These are phyloP conservation scores for Macrotis lagotis DNA, from an alignment of 2,113 vertebrate species.

Conservation along the genomic window DNA sequence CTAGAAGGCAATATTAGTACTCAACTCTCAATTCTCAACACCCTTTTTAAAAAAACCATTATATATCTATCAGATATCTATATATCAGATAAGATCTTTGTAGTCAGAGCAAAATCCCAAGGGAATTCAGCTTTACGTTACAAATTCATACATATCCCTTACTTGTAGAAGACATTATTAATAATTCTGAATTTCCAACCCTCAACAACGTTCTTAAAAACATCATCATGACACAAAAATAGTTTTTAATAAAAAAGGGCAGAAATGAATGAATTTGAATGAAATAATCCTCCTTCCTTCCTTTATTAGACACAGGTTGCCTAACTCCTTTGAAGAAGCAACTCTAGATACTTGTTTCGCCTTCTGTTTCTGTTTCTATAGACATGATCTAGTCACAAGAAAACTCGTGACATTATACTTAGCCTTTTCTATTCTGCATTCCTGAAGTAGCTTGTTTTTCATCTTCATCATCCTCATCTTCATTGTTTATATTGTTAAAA, in stretches of 20 bases:
- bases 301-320: not conserved
- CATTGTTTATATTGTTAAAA: not conserved
- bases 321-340: not conserved
- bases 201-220: not conserved
- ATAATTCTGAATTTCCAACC: not conserved
- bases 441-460: not conserved
- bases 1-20: no score
- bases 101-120: not conserved
- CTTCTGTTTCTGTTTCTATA: not conserved
- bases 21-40: no score
- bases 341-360: not conserved
- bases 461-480: not conserved
- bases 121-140: not conserved
- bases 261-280: not conserved
- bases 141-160: not conserved
- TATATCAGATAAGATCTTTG: not conserved
- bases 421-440: not conserved
- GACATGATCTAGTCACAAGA: not conserved
- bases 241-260: not conserved
- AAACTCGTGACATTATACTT: not conserved
- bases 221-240: not conserved
- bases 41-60: no score
- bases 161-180: not conserved
- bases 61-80: no score
- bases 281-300: not conserved